These are phyloP conservation scores for Meloe dianella DNA, from an alignment of 2,888 invertebrate species.

Conservation along the genomic window DNA sequence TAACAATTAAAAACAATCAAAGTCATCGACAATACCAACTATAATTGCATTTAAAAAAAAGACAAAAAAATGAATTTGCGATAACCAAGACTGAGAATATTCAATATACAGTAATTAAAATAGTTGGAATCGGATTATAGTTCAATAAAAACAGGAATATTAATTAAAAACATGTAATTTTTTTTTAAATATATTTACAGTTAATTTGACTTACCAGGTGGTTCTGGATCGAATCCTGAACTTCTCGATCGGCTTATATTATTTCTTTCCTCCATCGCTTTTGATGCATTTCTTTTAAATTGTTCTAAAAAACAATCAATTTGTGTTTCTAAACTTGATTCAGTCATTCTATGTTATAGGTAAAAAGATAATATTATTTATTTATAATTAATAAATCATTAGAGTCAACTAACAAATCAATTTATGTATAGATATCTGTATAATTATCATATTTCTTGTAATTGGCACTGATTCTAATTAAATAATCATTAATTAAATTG, in stretches of 20 bases:
- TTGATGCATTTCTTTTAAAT: slow-evolving; percentile 79
- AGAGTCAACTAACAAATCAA: background rate
- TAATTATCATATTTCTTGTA: background rate
- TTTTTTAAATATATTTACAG: background rate
- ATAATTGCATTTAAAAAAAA: background rate
- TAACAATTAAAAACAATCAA: background rate
- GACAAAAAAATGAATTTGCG: background rate
- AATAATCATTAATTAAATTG: background rate
- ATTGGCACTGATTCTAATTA: background rate
- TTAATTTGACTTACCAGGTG: slow-evolving; percentile 45
- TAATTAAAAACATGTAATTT: background rate
- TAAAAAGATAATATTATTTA: background rate
- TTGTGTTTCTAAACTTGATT: slow-evolving; percentile 75
- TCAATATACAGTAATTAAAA: background rate
- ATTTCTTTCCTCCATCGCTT: slow-evolving; percentile 65
- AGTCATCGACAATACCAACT: background rate
- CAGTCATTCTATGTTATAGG: slow-evolving; percentile 43
- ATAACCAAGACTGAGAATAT: background rate
- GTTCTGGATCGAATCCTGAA: slow-evolving; percentile 50
- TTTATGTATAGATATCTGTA: background rate
- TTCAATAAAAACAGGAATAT: background rate
- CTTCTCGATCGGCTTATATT: slow-evolving; percentile 47
- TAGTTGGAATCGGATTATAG: background rate
- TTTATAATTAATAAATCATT: background rate
- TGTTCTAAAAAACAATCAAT: slow-evolving; percentile 85